Base-by-base conservation (phyloP, 2,113 vertebrate species). In the Callorhinus ursinus region DNA sequence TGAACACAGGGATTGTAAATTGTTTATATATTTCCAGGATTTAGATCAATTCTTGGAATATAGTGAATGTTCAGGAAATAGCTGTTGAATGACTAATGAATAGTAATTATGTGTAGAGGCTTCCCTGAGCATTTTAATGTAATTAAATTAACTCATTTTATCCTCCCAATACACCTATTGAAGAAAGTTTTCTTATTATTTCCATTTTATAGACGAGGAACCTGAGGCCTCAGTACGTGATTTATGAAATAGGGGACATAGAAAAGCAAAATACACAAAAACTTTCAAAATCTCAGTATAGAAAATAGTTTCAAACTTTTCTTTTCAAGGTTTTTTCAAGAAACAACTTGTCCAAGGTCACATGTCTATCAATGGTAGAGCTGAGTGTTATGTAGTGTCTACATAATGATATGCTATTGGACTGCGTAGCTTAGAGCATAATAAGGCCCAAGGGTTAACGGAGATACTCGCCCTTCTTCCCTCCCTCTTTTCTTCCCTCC, bases 1-100 rank as follows among this genome's bases (percentile, higher is more conserved):
- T 95, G 77, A 90, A 89, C 63, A 13, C 18, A 42, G 46, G 22
- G 57, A 71, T 14, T n/a, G 4, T 65, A 61, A 46, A 5, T 77
- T 76, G 11, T 86, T 94, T 95, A 92, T 10, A 81, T 88, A 55
- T 84, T 96, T 39, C 51, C 55, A 94, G 63, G 15, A 92, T 79
- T 95, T 65, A 90, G 33, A 22, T 95, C 59, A 86, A 46, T 94
- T 92, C 67, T 92, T 95, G 57, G 31, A 95, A 76, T 88, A 77
- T 42, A 61, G 31, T 76, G 33, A 74, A 83, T 87, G 28, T 69
- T 96, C 59, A 86, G 39, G 67, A 86, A 92, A 94, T 88, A 94
- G 92, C 33, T 94, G 28, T 72, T 16, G 9, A 95, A 63, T 88
- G 55, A 85, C 15, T 95, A 80, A 51, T 49, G 49, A 76, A 63